Base-by-base conservation (phyloP, 2,113 vertebrate genomes). In the Archocentrus centrarchus region DNA sequence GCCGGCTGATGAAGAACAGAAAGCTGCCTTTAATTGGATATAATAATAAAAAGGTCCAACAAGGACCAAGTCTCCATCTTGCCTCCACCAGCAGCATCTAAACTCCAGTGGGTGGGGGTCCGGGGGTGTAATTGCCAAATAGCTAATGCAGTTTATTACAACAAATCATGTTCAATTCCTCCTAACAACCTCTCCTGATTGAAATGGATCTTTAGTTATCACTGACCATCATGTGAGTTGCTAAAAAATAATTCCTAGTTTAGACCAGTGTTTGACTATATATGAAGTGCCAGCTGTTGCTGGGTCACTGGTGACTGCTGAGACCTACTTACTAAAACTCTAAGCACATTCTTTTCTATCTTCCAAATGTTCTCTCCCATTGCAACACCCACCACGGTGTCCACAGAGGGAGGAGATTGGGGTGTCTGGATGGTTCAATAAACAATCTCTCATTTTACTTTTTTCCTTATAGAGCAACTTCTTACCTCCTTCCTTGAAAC, bases 401-500 rank as follows among this genome's bases (percentile, higher is more conserved):
- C 6, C 47, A 55, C 27, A 50, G 2, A 1, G 9, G 10, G 53
- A n/a, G 18, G 18, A 55, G 30, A 2, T 20, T 53, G 66, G 18
- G 24, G 27, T 73, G 11, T 53, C 17, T 73, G 47, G 17, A n/a
- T 73, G 47, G 47, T 13, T n/a, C 41, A 50, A 13, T 4, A 63
- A 75, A 66, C 32, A 15, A 5, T 53, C 32, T 57, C 47, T 77
- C 35, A 14, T 79, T 61, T 79, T 3, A 20, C 61, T n/a, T 73
- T 44, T 68, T 30, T 24, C 27, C 18, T 41, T 13, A 68, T 63
- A 9, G 1, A 75, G 3, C 7, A 0, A 62, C 39, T 70, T 78
- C 68, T 70, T 24, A 68, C 86, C 76, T 35, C n/a, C 15, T 63
- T 27, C 35, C 47, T 60, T 75, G 27, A 14, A 57, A 41, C 77